Base-by-base conservation (phyloP, 2,888 invertebrate genomes). In the Hipparchia sbordonii region DNA sequence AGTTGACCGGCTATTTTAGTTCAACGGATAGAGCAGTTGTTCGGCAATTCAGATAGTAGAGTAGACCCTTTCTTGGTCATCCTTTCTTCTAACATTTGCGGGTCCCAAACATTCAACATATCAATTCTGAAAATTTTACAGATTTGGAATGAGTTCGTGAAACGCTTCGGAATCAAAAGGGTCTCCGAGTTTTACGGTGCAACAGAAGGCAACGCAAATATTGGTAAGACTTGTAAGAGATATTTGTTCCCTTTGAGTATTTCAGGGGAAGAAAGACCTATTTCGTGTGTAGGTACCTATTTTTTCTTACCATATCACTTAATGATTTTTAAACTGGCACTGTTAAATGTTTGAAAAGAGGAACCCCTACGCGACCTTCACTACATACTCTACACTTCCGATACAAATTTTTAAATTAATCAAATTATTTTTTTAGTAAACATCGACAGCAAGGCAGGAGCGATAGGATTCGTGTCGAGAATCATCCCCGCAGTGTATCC, bases 191-290 rank as follows among this genome's bases (percentile, higher is more conserved):
- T 99, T 90, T 99, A 99, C 85, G 99, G 99, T 2, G 98, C 99
- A 13, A 99, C 99, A 0, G 99, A 99, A 94, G 99, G 99, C 83
- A 99, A 99, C 86, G 98, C 99, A 6, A 99, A 98, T 86, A 98
- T 99, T 77, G 96, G 97, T 97, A 91, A 90, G 23, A 23, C 23
- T 23, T 23, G 71, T 23, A 7, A n/a, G 0, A 46, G 2, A 13
- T 23, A 23, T 61, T 59, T 59, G 33, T 0, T 59, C 13, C 6
- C 33, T 59, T 7, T 9, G 52, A 10, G 52, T 4, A 46, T 6
- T 6, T 46, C 2, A 46, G 46, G 46, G 6, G 6, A 56, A 13
- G 10, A 12, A 12, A 13, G 23, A 23, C 23, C 23, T 23, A 23
- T 23, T 23, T 23, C 23, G 23, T 23, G 23, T 23, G 23, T 23